Evolutionary conservation across 37 sponge, comb jelly and placozoan genomes (phyloP), one percentile per base, ranked within the genome.

Genomic region (Geodia barretti): DNA sequence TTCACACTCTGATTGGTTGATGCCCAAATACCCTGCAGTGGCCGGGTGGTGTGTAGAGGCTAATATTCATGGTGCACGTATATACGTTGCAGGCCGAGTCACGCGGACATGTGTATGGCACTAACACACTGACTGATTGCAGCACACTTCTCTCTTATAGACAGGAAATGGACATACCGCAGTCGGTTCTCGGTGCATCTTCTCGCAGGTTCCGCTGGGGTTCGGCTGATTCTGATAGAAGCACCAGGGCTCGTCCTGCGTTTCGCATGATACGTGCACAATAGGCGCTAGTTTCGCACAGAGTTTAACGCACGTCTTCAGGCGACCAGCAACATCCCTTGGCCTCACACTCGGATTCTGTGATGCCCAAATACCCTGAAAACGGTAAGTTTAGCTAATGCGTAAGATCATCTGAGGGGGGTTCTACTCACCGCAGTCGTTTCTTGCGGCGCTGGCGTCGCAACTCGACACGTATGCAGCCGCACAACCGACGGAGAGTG

Each of bases 311-410:
- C 81, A 87, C 87, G 26, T 76, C 38, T 34, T 72, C 61, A 3
- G 88, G 77, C n/a, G 8, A 30, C 88, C 88, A 87, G 38, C 88
- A 87, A 41, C 88, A 87, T 21, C 88, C 88, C 26, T 74, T 60
- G 1, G n/a, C 20, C 29, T 84, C 75, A 73, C 83, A 83, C 68
- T 73, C 31, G 28, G 66, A 58, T 47, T 68, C 68, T 1, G 34
- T 70, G 37, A 68, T 37, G 7, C 67, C 47, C 41, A 86, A 39
- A 35, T 30, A 80, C 20, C 70, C 70, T 60, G 62, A n/a, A 47
- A 26, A 25, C 2, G 54, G 14, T n/a, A n/a, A n/a, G n/a, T n/a
- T n/a, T n/a, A n/a, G n/a, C n/a, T n/a, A n/a, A n/a, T n/a, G n/a
- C n/a, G n/a, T n/a, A n/a, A n/a, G n/a, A n/a, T n/a, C n/a, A n/a